Evolutionary conservation across 2,113 vertebrate genomes (phyloP).

Genomic region (Cathartes aura): DNA sequence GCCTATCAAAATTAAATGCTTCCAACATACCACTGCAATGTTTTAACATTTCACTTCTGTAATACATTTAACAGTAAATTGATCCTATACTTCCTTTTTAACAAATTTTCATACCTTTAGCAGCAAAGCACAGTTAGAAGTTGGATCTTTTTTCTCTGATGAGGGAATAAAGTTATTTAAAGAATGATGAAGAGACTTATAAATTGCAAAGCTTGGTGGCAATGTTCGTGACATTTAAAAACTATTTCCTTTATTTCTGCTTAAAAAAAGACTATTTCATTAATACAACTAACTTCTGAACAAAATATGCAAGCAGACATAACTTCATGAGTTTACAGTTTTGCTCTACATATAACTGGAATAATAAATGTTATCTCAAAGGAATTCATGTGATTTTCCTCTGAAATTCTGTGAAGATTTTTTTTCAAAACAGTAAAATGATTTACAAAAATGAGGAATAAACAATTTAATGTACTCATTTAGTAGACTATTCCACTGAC

Average conservation of each 20-base stretch:
- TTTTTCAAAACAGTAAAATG: neutral
- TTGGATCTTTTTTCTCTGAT: neutral
- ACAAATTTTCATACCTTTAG: slow-evolving; percentile 18
- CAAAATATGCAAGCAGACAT: neutral
- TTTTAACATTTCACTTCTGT: slow-evolving; percentile 48
- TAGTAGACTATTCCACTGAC: neutral
- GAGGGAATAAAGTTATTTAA: neutral
- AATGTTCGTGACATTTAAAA: neutral
- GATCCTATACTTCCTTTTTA: slow-evolving; percentile 40
- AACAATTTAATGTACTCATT: neutral
- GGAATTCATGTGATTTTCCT: neutral
- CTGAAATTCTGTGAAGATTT: neutral
- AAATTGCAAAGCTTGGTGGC: neutral
- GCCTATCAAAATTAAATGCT: slow-evolving; percentile 76
- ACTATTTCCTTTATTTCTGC: neutral
- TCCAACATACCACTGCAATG: slow-evolving; percentile 58
- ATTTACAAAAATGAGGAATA: neutral
- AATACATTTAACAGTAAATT: slow-evolving; percentile 44
- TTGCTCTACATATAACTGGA: neutral
- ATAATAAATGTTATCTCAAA: neutral
- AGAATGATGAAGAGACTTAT: neutral
- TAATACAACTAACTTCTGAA: neutral
- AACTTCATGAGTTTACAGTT: neutral
- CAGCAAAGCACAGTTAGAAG: neutral
- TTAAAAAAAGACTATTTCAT: neutral